Percentiles rank a stretch among this genome's conserved stretches.
phyloP scores from a whole-genome alignment of 1,140 invertebrate species.

The Leptinotarsa lineolata region DNA sequence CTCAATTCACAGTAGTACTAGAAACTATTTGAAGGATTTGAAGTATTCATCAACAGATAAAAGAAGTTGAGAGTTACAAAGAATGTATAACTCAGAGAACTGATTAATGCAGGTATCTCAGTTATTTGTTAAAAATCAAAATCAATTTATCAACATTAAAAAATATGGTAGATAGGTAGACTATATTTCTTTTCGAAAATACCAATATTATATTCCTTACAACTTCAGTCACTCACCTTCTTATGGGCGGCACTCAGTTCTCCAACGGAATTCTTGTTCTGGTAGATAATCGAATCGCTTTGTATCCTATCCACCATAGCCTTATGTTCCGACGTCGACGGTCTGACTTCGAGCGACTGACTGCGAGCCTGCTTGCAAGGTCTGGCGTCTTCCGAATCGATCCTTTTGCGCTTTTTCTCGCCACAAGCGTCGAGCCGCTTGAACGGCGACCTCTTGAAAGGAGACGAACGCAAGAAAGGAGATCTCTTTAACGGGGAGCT shows the following conservation, averaged over 20 bases:
- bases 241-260: constrained; percentile 66
- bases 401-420: constrained; percentile 58
- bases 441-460: constrained; percentile 37
- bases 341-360: constrained; percentile 55
- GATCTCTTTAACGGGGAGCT: constrained; percentile 38
- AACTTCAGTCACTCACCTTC: constrained; percentile 59
- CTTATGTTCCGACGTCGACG: constrained; percentile 5
- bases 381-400: constrained; percentile 60
- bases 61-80: too few species aligned
- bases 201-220: background rate
- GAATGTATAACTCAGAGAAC: too few species aligned
- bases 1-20: too few species aligned
- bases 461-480: constrained; percentile 45
- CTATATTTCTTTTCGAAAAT: background rate
- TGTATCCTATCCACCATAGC: constrained; percentile 30
- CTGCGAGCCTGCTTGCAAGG: constrained; percentile 57
- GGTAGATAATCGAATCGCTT: constrained; percentile 43
- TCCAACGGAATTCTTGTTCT: constrained; percentile 33
- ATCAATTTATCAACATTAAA: too few species aligned
- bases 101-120: too few species aligned
- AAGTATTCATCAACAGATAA: too few species aligned
- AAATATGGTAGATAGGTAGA: too few species aligned
- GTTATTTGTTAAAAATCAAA: too few species aligned
- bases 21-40: too few species aligned
- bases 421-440: constrained; percentile 29